A percentile compares a stretch with the other conserved stretches of the same genome.
Evolutionary conservation across 2,113 vertebrate species (phyloP).

Genomic region (Stegastes partitus): DNA sequence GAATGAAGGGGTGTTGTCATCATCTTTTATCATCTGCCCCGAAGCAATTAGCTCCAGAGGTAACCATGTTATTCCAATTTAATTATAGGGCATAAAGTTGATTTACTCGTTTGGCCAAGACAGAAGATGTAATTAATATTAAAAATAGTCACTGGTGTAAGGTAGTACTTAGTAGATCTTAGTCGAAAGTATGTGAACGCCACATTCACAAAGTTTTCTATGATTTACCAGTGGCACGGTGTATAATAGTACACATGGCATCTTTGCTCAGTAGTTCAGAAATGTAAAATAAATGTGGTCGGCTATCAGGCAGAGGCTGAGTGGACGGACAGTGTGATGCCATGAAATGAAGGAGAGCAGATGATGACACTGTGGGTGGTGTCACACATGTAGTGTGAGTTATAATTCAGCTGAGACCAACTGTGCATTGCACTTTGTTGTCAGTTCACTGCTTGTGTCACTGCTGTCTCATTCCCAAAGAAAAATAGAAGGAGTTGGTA

Average conservation of each 20-base stretch:
- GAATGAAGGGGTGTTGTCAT: constrained; percentile 32
- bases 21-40: constrained; percentile 35
- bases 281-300: not conserved
- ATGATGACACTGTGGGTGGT: constrained; percentile 75
- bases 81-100: constrained; percentile 49
- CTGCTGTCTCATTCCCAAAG: constrained; percentile 9
- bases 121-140: constrained; percentile 27
- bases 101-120: constrained; percentile 29
- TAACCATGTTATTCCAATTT: constrained; percentile 61
- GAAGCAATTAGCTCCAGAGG: constrained; percentile 45
- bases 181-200: not conserved
- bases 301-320: constrained; percentile 20
- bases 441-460: constrained; percentile 25
- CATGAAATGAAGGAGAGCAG: constrained; percentile 53
- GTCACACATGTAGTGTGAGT: constrained; percentile 64
- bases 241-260: not conserved
- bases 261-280: not conserved
- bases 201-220: not conserved
- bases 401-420: constrained; percentile 65
- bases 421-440: constrained; percentile 44
- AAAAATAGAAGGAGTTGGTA: not conserved
- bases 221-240: not conserved
- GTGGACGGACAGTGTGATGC: constrained; percentile 16
- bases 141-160: constrained; percentile 16
- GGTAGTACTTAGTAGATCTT: not conserved